These are phyloP conservation scores for Cherax quadricarinatus DNA, from an alignment of 1,140 invertebrate genomes.

Conservation along the genomic window DNA sequence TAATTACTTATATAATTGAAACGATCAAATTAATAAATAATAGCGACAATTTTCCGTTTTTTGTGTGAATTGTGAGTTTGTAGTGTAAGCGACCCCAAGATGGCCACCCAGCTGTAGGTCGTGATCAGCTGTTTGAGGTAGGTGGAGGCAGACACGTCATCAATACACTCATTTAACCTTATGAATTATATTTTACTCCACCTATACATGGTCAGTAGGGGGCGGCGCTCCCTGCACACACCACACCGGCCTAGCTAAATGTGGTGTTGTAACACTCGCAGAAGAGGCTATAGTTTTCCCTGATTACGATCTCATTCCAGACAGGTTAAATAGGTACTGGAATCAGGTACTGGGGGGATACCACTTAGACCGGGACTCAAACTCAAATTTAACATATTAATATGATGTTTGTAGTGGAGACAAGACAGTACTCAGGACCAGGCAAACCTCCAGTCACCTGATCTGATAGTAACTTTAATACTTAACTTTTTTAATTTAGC, in stretches of 20 bases:
- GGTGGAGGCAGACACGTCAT: slow-evolving; percentile 25
- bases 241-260: neutral
- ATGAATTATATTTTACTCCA: neutral
- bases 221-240: neutral
- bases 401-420: neutral
- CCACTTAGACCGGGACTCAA: neutral
- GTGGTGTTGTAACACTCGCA: neutral
- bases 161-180: neutral
- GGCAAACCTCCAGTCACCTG: too few relatives aligned
- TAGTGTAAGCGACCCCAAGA: neutral
- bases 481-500: neutral
- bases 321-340: neutral
- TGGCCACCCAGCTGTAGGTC: slow-evolving; percentile 5
- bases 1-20: too few relatives aligned
- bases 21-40: too few relatives aligned
- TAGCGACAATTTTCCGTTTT: too few relatives aligned
- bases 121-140: slow-evolving; percentile 38
- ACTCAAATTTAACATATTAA: neutral
- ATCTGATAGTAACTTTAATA: neutral
- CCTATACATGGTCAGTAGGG: neutral
- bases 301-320: neutral
- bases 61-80: neutral
- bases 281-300: neutral
- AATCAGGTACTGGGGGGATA: neutral
- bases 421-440: neutral